A percentile compares a stretch with the other conserved stretches of the same genome.
Evolutionary conservation across 2,797 vertebrate genomes (phyloP).

Genomic region (Notolabrus celidotus): DNA sequence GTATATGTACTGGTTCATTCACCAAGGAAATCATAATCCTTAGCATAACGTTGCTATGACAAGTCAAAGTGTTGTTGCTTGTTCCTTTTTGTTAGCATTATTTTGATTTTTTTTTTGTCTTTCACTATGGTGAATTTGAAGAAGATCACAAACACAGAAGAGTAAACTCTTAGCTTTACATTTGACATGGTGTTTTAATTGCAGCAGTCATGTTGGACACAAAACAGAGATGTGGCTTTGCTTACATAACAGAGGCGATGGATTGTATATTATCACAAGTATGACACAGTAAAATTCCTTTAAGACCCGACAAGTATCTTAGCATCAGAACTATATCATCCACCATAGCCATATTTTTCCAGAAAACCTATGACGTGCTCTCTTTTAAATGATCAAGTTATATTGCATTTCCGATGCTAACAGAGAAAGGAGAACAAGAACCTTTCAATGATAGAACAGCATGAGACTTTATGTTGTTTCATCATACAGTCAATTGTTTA

Average conservation of each 20-base stretch:
- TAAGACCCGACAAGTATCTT: slow-evolving; percentile 11
- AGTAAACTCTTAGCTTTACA: slow-evolving; percentile 14
- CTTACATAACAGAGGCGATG: slow-evolving; percentile 32
- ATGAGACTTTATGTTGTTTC: neutral
- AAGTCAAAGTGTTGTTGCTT: no score
- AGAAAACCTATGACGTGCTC: neutral
- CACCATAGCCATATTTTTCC: neutral
- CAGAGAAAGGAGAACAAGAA: neutral
- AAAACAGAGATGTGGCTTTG: slow-evolving; percentile 52
- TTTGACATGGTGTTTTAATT: slow-evolving; percentile 72
- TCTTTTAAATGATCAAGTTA: neutral
- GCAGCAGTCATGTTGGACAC: slow-evolving; percentile 52
- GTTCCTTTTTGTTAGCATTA: no score
- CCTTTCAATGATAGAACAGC: neutral
- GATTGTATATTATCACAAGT: slow-evolving; percentile 28
- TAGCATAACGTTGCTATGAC: no score
- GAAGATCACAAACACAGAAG: neutral
- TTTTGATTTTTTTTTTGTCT: no score
- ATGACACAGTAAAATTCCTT: slow-evolving; percentile 28
- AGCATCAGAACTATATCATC: neutral
- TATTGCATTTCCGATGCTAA: neutral
- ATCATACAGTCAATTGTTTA: slow-evolving; percentile 6
- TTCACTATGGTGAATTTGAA: neutral
- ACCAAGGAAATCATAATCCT: no score
- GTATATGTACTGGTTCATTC: no score